Base-by-base conservation (phyloP, 2,888 invertebrate species). In the Trichogramma evanescens region DNA sequence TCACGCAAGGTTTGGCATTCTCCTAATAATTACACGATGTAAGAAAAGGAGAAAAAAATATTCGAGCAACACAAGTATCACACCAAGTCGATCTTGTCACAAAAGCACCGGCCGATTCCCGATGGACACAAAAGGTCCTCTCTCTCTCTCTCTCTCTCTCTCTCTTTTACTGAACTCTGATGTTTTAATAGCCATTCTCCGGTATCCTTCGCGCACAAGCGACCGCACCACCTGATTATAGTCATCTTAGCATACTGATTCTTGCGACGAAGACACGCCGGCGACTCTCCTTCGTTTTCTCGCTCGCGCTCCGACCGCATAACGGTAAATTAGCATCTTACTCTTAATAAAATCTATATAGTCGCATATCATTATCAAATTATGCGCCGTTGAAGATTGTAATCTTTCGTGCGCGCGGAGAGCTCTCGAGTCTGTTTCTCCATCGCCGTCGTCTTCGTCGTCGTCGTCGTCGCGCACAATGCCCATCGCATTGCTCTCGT, bases 291-390 rank as follows among this genome's bases (percentile, higher is more conserved):
- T 26, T 26, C 26, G 26, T 26, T 26, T 26, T 26, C 26, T 26
- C 26, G 26, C 26, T 26, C 43, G n/a, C 41, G 40, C 8, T 48
- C 5, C 66, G 68, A 69, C 69, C 71, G 70, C 72, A 74, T 74
- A 75, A 74, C 71, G 69, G 66, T 65, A 66, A 66, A 77, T 77
- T 77, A 77, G 75, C 75, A 77, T 77, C 70, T 72, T 72, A 71
- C 70, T 26, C 70, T 71, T 70, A 71, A 72, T 74, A 73, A 74
- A 72, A 72, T 67, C 70, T 63, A 62, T 71, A 69, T 69, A 26
- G 66, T 69, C 70, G 69, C 69, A 67, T 72, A 72, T 76, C 72
- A 77, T 76, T 76, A 77, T 75, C 76, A 70, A 75, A 77, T 77
- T 77, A 77, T 74, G 68, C 67, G 67, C 65, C 66, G 66, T 66